phyloP scores from a whole-genome alignment of 1,140 invertebrate genomes.

The Paralvinella palmiformis region DNA sequence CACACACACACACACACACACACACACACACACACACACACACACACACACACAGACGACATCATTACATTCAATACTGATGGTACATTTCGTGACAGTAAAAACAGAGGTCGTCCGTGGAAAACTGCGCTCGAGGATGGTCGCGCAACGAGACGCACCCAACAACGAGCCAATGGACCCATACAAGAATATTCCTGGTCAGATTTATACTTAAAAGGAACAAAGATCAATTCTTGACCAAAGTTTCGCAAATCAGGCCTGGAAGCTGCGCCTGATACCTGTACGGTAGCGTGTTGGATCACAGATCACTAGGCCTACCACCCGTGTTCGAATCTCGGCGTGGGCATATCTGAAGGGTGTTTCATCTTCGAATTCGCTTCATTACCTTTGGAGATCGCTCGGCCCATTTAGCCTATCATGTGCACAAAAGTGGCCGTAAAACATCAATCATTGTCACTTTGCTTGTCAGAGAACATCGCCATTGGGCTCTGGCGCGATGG shows the following conservation, averaged over 20 bases:
- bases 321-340: no score
- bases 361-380: no score
- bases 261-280: conserved; percentile 1
- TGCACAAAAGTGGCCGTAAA: neutral
- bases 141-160: neutral
- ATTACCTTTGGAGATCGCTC: no score
- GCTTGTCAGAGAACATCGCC: neutral
- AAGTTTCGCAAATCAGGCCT: neutral
- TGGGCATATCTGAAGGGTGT: no score
- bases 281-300: no score
- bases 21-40: neutral
- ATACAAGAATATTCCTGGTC: neutral
- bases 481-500: neutral
- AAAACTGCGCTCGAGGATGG: conserved; percentile 1
- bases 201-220: neutral
- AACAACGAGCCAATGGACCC: neutral
- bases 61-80: conserved; percentile 4
- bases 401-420: no score
- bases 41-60: conserved; percentile 5
- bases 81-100: neutral
- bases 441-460: no score
- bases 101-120: neutral
- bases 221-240: no score
- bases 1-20: neutral
- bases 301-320: no score